Percentiles rank a stretch among this genome's conserved stretches.
Conservation (phyloP, 2,888 invertebrate species). For the Omphaloscelis lunosa region DNA sequence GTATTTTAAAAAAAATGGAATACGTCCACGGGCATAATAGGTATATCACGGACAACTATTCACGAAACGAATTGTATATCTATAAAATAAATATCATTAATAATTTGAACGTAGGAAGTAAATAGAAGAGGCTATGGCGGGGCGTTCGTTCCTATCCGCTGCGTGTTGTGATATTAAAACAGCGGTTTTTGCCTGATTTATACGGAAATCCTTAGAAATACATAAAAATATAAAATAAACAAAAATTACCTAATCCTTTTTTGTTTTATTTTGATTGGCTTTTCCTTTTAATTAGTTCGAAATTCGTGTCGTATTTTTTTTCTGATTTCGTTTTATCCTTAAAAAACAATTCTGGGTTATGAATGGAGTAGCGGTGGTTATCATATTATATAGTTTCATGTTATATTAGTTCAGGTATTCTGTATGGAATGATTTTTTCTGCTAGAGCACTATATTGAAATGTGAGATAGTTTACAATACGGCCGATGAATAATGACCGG, state of each 20-base stretch:
- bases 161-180: conserved; percentile 61
- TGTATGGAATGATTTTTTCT: neutral
- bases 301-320: neutral
- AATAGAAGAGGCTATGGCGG: conserved; percentile 64
- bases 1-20: neutral
- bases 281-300: conserved; percentile 12
- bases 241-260: conserved; percentile 50
- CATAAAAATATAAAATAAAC: conserved; percentile 58
- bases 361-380: too few species aligned
- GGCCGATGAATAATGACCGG: too few species aligned
- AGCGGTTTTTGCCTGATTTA: conserved; percentile 60
- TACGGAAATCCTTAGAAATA: conserved; percentile 54
- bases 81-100: conserved; percentile 32
- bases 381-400: too few species aligned
- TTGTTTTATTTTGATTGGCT: conserved; percentile 65
- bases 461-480: neutral
- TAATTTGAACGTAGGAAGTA: conserved; percentile 44
- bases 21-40: conserved; percentile 2
- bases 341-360: too few species aligned
- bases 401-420: neutral
- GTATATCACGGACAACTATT: conserved; percentile 3
- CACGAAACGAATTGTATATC: conserved; percentile 38
- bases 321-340: neutral
- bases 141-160: conserved; percentile 59
- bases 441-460: neutral